Evolutionary conservation across 2,888 invertebrate species (phyloP), one percentile per base, ranked within the genome.

Genomic region (Stenchaetothrips biformis): DNA sequence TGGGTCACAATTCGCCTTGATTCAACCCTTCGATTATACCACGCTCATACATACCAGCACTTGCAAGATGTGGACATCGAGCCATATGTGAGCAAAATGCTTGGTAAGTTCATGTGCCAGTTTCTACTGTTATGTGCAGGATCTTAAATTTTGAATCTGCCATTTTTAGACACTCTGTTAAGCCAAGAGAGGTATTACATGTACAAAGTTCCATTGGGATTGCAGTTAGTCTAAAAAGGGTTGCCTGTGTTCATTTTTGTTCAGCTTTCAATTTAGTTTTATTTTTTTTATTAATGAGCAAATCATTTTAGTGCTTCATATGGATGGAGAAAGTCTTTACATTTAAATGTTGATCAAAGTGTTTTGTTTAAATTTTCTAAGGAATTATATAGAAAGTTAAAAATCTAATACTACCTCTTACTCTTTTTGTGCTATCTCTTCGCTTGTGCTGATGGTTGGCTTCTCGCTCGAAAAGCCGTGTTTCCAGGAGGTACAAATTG

Each of bases 1-100:
- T 99, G 99, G 99, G 95, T 99, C 18, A 96, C 98, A 62, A 98
- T 99, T 83, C 92, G 99, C 83, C 90, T 99, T 87, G 99, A 99
- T 87, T 98, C 98, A 6, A 98, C 98, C 0, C 89, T 99, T 80
- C 91, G 99, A 80, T 89, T 99, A 48, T 99, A 98, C 88, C 98
- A 99, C 88, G 97, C 99, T 49, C 95, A 96, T 86, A 99, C 98
- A 0, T 96, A 96, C 88, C 94, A 97, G 85, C 99, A 99, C 87
- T 89, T 99, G 80, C 97, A 94, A 86, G 98, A 99, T 87, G 97
- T 99, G 18, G 99, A 99, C 87, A 98, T 99, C 83, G 99, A 99
- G 87, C 99, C 99, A 2, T 99, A 98, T 86, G 98, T 99, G 84
- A 97, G 96, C 86, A 99, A 99, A 89, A 98, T 99, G 97, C 90